Base-by-base conservation (phyloP, 1,140 invertebrate species). In the Drosophila watanabei region DNA sequence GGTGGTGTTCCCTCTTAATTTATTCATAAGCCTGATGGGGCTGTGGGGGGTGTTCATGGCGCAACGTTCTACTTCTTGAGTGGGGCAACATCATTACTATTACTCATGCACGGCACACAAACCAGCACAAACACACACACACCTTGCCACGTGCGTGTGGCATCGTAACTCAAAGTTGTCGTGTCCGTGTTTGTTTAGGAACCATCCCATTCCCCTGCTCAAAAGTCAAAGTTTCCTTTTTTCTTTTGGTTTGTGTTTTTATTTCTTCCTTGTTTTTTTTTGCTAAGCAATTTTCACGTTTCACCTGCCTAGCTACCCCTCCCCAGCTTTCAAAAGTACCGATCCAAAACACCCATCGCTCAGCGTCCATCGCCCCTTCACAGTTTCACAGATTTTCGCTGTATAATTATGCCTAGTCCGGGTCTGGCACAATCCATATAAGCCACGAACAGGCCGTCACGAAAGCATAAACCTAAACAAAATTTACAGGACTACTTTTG, bases 11-110 rank as follows among this genome's bases (percentile, higher is more conserved):
- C 61, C 71, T 90, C 81, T 89, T 89, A 89, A 89, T 89, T 90
- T 89, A 89, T 89, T 89, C 85, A 89, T 89, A 89, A 89, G 85
- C 85, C 86, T 79, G 78, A 66, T 85, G 85, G 78, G 65, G 80
- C 41, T 63, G 49, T 35, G 20, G 1, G 51, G 71, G 33, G 49
- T 33, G n/a, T 51, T 51, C 48, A 18, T 9, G 49, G 52, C 14
- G 16, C 20, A 32, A 18, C 41, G 60, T 54, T 76, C 64, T 46
- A 79, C 68, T 72, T 80, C 81, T 88, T 85, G 78, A 88, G 86
- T 85, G 81, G 81, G 83, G 78, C 85, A 89, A 90, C 85, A 90
- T 85, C 85, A 89, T 89, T 90, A 85, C 85, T 89, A 89, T 88
- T 85, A 85, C 86, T 89, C 85, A 89, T 85, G 78, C 82, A 77